Base-by-base conservation (phyloP, 2,888 invertebrate genomes). In the Tenthredo amoena region DNA sequence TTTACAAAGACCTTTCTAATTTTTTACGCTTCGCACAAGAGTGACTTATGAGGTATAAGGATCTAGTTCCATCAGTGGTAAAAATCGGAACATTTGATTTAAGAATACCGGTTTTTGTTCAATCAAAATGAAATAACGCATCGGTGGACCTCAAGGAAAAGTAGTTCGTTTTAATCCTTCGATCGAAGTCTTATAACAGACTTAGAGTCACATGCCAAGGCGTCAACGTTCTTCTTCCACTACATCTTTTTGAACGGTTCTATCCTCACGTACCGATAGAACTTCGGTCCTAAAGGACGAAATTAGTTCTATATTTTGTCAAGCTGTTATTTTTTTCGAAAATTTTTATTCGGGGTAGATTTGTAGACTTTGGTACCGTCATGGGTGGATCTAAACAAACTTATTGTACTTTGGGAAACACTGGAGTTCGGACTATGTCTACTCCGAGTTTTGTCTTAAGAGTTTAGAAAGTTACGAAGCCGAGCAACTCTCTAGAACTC, bases 381-480 rank as follows among this genome's bases (percentile, higher is more conserved):
- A 26, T 62, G 62, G 71, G 26, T 34, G 34, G 6, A 68, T 68
- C 34, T 68, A 68, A 12, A 15, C 34, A 15, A 34, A 34, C 12
- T 34, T 34, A 71, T 71, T 6, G 37, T 37, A 26, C 74, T 74
- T 47, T 74, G 55, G 31, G 55, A 77, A 77, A 77, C 55, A 77
- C 55, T 77, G 47, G 26, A 31, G 26, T 55, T 50, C 12, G 43
- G 12, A 74, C 15, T 43, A 43, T 31, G 74, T 12, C 26, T 74
- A n/a, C 5, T 37, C 62, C 4, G 26, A 74, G 26, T 77, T 3
- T 77, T 12, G 43, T 5, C 31, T n/a, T 55, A 7, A n/a, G 18
- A 18, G 77, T 50, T 77, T 77, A 77, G 77, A 77, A 77, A 77
- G 77, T 77, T 18, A 76, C 50, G 34, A 50, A 77, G 47, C 43